Evolutionary conservation across 2,888 invertebrate genomes (phyloP), one percentile per base, ranked within the genome.

Genomic region (Smittia aterrima): DNA sequence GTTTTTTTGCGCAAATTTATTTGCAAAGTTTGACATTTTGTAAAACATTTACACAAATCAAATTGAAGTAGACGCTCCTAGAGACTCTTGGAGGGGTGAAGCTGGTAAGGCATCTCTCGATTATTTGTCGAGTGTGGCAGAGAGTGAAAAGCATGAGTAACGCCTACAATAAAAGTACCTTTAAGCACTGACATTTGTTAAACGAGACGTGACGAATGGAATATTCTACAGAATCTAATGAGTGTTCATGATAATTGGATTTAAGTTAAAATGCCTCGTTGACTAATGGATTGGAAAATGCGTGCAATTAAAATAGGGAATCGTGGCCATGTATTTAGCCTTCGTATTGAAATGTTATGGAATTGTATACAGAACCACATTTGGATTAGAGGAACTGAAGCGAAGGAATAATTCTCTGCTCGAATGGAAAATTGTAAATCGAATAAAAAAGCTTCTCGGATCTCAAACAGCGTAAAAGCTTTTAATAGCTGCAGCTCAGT

Each of bases 81-180:
- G n/a, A n/a, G n/a, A n/a, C n/a, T n/a, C n/a, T n/a, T n/a, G n/a
- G n/a, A n/a, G n/a, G n/a, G n/a, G n/a, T n/a, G n/a, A n/a, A n/a
- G n/a, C n/a, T n/a, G n/a, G n/a, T n/a, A n/a, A n/a, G n/a, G n/a
- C n/a, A n/a, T n/a, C n/a, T n/a, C n/a, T n/a, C n/a, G n/a, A n/a
- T n/a, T n/a, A n/a, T n/a, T n/a, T n/a, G n/a, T 32, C 9, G 32
- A 32, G 3, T 32, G 32, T 6, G 32, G 32, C 4, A 32, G 32
- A 32, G 32, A 32, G 32, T 3, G 32, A 9, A 32, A 9, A 32
- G 9, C 32, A 9, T 6, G 9, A 6, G 32, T 47, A 47, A 47
- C 47, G 47, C 47, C 47, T 47, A 47, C 47, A 47, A 47, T 47
- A 47, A 32, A 32, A 47, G 47, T 47, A 47, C 47, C 47, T 47